Conservation (phyloP, 2,113 vertebrate genomes). For the Axis porcinus region DNA sequence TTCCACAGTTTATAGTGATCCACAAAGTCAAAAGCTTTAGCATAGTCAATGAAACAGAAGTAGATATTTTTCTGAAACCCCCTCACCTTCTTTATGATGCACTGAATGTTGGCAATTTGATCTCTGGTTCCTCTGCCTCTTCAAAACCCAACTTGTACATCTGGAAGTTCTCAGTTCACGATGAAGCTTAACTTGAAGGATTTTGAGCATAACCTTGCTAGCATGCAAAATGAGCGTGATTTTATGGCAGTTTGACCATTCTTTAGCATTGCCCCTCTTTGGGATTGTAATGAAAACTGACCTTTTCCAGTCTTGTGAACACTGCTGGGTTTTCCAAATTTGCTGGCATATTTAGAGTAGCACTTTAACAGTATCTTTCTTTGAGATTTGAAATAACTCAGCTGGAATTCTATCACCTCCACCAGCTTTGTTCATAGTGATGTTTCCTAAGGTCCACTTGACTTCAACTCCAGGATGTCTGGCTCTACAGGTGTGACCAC, state of each 20-base stretch:
- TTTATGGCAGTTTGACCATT: not conserved
- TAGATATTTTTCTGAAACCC: not conserved
- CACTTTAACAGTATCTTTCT: not conserved
- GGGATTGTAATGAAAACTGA: not conserved
- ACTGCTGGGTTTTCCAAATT: not conserved
- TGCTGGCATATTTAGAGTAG: not conserved
- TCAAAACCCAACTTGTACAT: not conserved
- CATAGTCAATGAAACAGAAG: not conserved
- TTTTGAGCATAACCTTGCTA: not conserved
- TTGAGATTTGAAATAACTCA: not conserved
- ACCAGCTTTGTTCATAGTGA: not conserved
- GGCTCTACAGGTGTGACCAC: not conserved
- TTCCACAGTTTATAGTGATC: not conserved
- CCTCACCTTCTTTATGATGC: not conserved
- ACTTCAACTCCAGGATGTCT: not conserved
- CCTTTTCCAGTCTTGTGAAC: not conserved
- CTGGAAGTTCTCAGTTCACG: accelerated
- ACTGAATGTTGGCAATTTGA: not conserved
- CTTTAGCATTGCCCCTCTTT: not conserved
- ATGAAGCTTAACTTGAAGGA: not conserved
- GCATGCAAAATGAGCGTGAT: not conserved
- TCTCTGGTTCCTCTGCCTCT: not conserved
- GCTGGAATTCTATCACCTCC: not conserved
- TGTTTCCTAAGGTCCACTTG: not conserved
- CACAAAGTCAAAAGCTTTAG: not conserved